phyloP scores from a whole-genome alignment of 2,113 vertebrate genomes.

The Callospermophilus lateralis region DNA sequence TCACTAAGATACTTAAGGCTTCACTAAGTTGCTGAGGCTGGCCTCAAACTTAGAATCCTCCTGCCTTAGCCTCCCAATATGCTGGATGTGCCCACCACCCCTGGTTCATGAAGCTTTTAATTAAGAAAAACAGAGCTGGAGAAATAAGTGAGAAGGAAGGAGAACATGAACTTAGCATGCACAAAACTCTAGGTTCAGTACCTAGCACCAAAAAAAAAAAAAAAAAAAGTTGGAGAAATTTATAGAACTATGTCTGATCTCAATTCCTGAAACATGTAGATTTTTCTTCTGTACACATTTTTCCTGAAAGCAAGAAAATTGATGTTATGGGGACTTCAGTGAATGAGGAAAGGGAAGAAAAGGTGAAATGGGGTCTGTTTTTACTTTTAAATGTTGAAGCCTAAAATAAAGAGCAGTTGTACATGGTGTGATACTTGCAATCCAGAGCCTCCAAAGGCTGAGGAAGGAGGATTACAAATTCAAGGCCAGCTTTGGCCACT shows the following conservation, averaged over 20 bases:
- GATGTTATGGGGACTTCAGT: not conserved
- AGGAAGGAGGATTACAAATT: too few species aligned
- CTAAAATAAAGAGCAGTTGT: not conserved
- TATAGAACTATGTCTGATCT: conserved; percentile 2
- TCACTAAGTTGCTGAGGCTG: too few species aligned
- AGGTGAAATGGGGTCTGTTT: not conserved
- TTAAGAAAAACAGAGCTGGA: not conserved
- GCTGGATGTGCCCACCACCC: too few species aligned
- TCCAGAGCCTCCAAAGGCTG: too few species aligned
- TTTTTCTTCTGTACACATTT: conserved; percentile 11
- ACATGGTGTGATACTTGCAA: too few species aligned
- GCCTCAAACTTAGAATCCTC: too few species aligned
- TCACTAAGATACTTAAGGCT: too few species aligned
- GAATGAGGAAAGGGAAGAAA: not conserved
- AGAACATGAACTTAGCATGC: not conserved
- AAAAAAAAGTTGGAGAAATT: not conserved
- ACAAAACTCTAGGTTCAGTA: not conserved
- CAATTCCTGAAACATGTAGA: not conserved
- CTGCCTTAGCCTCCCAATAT: too few species aligned
- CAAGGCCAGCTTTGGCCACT: too few species aligned
- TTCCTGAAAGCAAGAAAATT: conserved; percentile 37
- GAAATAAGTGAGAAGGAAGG: not conserved
- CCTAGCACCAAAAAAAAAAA: not conserved
- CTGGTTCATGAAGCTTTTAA: not conserved
- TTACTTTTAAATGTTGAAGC: conserved; percentile 1